phyloP scores from a whole-genome alignment of 2,113 vertebrate genomes.

The Lepisosteus oculatus region DNA sequence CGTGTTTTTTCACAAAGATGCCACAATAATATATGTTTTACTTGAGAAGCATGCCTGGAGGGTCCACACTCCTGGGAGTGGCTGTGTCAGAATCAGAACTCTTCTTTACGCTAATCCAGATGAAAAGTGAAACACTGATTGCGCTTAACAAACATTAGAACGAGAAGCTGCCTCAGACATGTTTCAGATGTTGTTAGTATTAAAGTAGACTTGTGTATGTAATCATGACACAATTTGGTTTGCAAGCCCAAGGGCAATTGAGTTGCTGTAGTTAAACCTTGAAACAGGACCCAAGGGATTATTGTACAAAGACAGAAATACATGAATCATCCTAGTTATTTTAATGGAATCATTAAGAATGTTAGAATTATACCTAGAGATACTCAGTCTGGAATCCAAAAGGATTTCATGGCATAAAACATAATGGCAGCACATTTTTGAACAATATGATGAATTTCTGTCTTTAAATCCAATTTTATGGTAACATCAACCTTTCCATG shows the following conservation, averaged over 20 bases:
- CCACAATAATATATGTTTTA: too few relatives aligned
- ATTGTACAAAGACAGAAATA: slow-evolving; percentile 30
- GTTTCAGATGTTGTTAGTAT: too few relatives aligned
- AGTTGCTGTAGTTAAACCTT: not conserved
- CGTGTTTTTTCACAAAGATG: too few relatives aligned
- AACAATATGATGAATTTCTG: slow-evolving; percentile 36
- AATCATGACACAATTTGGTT: too few relatives aligned
- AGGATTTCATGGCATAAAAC: slow-evolving; percentile 39
- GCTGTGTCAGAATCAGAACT: too few relatives aligned
- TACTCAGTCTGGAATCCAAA: slow-evolving; percentile 30
- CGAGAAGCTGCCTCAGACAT: too few relatives aligned
- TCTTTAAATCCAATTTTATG: slow-evolving; percentile 30
- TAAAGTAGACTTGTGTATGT: too few relatives aligned
- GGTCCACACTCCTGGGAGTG: too few relatives aligned
- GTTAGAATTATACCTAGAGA: slow-evolving; percentile 31
- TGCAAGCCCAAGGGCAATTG: slow-evolving; percentile 18
- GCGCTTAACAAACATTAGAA: too few relatives aligned
- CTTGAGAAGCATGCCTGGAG: too few relatives aligned
- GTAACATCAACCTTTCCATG: slow-evolving; percentile 21
- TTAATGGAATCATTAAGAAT: slow-evolving; percentile 32
- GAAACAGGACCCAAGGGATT: slow-evolving; percentile 25
- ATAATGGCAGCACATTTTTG: slow-evolving; percentile 28
- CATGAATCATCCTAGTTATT: slow-evolving; percentile 33
- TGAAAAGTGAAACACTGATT: too few relatives aligned
- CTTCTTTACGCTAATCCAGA: too few relatives aligned